Evolutionary conservation across 1,140 invertebrate species (phyloP).

Genomic region (Sipha flava): DNA sequence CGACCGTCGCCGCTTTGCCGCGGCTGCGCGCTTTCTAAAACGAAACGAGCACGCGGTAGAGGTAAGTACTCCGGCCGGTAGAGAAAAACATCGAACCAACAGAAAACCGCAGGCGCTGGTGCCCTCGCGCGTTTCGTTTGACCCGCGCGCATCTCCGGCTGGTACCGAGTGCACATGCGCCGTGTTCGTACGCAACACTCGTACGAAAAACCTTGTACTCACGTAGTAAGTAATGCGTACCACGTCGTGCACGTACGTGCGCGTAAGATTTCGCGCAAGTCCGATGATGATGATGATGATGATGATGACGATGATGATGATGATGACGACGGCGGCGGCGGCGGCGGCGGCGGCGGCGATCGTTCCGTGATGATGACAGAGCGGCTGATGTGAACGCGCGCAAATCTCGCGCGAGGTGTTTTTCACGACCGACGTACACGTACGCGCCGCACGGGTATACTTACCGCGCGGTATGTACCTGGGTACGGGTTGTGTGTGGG

Average conservation of each 20-base stretch:
- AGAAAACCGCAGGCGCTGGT: slow-evolving; percentile 22
- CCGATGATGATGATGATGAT: neutral
- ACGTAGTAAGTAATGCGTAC: neutral
- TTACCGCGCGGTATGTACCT: too few species aligned
- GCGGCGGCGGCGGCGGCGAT: neutral
- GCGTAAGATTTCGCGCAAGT: neutral
- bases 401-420: slow-evolving; percentile 27
- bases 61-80: neutral
- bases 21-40: neutral
- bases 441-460: too few species aligned
- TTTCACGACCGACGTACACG: neutral
- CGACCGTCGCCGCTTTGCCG: neutral
- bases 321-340: neutral
- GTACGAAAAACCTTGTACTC: neutral
- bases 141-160: slow-evolving; percentile 1
- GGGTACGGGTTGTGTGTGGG: too few species aligned
- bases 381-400: slow-evolving; percentile 14
- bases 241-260: neutral
- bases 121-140: slow-evolving; percentile 14
- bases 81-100: neutral
- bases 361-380: slow-evolving; percentile 11
- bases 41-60: too few species aligned
- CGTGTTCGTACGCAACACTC: neutral
- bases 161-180: neutral
- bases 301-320: neutral